Conservation (phyloP, 2,113 vertebrate species). For the Carassius carassius region DNA sequence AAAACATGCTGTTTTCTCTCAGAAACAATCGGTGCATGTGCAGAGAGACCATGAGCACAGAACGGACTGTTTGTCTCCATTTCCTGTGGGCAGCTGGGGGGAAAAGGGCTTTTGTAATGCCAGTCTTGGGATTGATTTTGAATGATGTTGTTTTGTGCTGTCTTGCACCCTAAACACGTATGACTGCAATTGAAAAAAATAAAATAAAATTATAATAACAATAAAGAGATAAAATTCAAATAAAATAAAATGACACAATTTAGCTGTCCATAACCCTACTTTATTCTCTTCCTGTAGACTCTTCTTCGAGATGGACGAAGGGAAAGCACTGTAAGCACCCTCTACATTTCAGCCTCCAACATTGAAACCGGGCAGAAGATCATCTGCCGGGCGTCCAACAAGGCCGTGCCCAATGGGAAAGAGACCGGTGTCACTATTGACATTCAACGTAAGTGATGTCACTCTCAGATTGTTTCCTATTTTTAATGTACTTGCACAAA, state of each 20-base stretch:
- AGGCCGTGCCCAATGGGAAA: constrained; percentile 91
- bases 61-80: constrained; percentile 43
- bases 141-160: constrained; percentile 48
- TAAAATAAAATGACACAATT: not conserved
- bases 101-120: constrained; percentile 27
- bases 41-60: constrained; percentile 47
- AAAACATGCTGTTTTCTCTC: constrained; percentile 58
- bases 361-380: constrained; percentile 94
- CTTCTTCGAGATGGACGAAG: constrained; percentile 88
- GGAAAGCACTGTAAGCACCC: constrained; percentile 92
- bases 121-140: constrained; percentile 16
- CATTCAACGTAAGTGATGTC: constrained; percentile 90
- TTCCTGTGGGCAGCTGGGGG: constrained; percentile 45
- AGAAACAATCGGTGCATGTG: constrained; percentile 59
- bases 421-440: constrained; percentile 95
- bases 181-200: not conserved
- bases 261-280: not conserved
- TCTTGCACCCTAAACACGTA: constrained; percentile 6
- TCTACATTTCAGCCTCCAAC: constrained; percentile 89
- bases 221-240: not conserved
- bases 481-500: not conserved
- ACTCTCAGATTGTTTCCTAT: not conserved
- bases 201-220: no score
- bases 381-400: constrained; percentile 92
- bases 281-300: constrained; percentile 72